Evolutionary conservation across 2,888 invertebrate genomes (phyloP), one percentile per base, ranked within the genome.

Genomic region (Caenorhabditis doughertyi): DNA sequence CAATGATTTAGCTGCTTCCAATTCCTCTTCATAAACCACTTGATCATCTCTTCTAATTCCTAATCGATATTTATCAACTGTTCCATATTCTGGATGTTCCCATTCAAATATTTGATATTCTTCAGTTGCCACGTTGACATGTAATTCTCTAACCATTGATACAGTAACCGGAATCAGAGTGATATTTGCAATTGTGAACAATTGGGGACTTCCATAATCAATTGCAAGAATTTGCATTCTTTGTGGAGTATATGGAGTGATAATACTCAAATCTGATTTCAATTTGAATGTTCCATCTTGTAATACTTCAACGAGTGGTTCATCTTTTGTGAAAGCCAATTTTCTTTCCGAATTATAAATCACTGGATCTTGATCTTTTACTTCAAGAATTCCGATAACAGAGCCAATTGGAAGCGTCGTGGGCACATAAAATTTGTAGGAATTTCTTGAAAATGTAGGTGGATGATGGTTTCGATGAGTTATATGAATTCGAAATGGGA

Each of bases 31-130:
- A 53, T 87, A 84, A 16, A 87, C 76, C 8, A 83, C 65, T 27
- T 80, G 80, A 29, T 83, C 83, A 53, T 83, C 85, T 32, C 80
- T 79, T 21, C 82, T 39, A 27, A 87, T 68, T 13, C 82, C 74
- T 53, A 87, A 42, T 27, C 87, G 74, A 73, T 87, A 89, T 55
- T 86, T 88, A 39, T 90, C 87, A 8, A 89, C 85, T 29, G 84
- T 82, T 21, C 91, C 91, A 73, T 87, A 88, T 18, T 85, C 81
- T 1, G 91, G 91, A 39, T 85, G 49, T 65, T 91, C 91, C 91
- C 91, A 91, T 64, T 91, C 90, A 55, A 91, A 90, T 9, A 91
- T 88, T 60, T 90, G 91, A 70, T 91, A 91, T 16, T 85, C 83
- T n/a, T 70, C 74, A n/a, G 89, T 90, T 18, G 89, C 91, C 27